These are phyloP conservation scores for Stegodyphus dumicola DNA, from an alignment of 1,140 invertebrate species.

Conservation along the genomic window DNA sequence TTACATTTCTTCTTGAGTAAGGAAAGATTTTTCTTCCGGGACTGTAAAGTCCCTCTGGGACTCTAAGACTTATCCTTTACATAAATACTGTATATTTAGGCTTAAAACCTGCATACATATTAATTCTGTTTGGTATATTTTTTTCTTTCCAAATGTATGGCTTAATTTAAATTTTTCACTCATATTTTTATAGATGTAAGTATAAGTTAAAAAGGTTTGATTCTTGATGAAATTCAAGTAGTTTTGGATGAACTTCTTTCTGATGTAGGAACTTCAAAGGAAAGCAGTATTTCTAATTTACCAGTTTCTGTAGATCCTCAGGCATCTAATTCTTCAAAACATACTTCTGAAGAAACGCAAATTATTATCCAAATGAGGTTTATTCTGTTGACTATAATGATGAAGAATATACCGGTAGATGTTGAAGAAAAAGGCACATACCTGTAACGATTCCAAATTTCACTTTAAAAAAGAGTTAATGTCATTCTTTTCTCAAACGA, in stretches of 20 bases:
- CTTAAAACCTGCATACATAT: too few relatives aligned
- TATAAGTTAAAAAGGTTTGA: slow-evolving; percentile 27
- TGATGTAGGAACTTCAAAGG: slow-evolving; percentile 28
- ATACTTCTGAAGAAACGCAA: not conserved
- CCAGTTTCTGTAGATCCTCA: not conserved
- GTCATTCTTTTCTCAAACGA: not conserved
- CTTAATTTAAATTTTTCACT: too few relatives aligned
- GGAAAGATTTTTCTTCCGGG: too few relatives aligned
- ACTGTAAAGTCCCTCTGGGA: too few relatives aligned
- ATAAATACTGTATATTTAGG: too few relatives aligned
- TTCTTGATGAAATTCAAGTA: slow-evolving; percentile 22
- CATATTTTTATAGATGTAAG: slow-evolving; percentile 9
- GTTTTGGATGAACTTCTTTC: slow-evolving; percentile 28
- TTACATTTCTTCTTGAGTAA: too few relatives aligned
- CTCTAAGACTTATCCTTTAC: too few relatives aligned
- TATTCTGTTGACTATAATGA: not conserved
- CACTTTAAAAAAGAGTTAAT: slow-evolving; percentile 11
- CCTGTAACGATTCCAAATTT: slow-evolving; percentile 9
- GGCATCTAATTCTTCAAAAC: not conserved
- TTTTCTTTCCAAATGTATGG: too few relatives aligned
- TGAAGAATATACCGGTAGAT: slow-evolving; percentile 5
- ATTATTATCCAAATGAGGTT: not conserved
- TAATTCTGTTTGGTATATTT: too few relatives aligned
- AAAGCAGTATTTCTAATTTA: slow-evolving; percentile 24
- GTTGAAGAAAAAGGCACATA: slow-evolving; percentile 25